phyloP scores from a whole-genome alignment of 2,797 vertebrate genomes.

The Chromis chromis region DNA sequence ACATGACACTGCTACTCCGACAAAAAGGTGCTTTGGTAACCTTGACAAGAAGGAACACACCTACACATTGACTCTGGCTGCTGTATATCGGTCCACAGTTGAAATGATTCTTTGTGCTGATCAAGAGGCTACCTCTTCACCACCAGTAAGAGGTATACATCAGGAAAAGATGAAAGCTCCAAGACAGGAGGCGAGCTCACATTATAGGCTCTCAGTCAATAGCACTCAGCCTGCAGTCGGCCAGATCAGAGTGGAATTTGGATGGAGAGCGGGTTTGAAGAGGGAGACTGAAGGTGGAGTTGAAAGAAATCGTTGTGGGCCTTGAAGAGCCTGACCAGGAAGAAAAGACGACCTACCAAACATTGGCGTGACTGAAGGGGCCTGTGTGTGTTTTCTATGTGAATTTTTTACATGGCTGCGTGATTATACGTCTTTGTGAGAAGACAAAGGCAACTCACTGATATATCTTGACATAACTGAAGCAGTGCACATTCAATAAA shows the following conservation, averaged over 20 bases:
- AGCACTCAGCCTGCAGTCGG: slow-evolving; percentile 55
- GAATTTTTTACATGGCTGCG: slow-evolving; percentile 2
- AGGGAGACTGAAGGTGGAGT: slow-evolving; percentile 52
- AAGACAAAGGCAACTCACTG: slow-evolving; percentile 32
- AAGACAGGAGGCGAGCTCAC: slow-evolving; percentile 40
- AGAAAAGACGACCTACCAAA: slow-evolving; percentile 51
- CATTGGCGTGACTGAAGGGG: slow-evolving; percentile 25
- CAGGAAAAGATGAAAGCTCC: slow-evolving; percentile 69
- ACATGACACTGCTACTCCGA: background rate
- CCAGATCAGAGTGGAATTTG: slow-evolving; percentile 67
- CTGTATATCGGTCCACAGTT: slow-evolving; percentile 3
- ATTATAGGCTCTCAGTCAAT: slow-evolving; percentile 67
- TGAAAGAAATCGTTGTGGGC: slow-evolving; percentile 64
- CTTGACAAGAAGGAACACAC: slow-evolving; percentile 1
- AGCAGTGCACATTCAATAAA: slow-evolving; percentile 35
- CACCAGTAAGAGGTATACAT: slow-evolving; percentile 49
- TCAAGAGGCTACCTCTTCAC: slow-evolving; percentile 63
- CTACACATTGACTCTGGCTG: slow-evolving; percentile 7
- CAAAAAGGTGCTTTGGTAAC: slow-evolving; percentile 1
- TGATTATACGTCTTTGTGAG: background rate
- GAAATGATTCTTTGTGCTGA: slow-evolving; percentile 57
- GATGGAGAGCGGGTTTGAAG: slow-evolving; percentile 60
- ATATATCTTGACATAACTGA: slow-evolving; percentile 30
- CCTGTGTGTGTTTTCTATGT: slow-evolving; percentile 1
- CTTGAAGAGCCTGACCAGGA: slow-evolving; percentile 51